Evolutionary conservation across 23 tunicate genomes (phyloP), one percentile per base, ranked within the genome.

Genomic region (Ascidia mentula): DNA sequence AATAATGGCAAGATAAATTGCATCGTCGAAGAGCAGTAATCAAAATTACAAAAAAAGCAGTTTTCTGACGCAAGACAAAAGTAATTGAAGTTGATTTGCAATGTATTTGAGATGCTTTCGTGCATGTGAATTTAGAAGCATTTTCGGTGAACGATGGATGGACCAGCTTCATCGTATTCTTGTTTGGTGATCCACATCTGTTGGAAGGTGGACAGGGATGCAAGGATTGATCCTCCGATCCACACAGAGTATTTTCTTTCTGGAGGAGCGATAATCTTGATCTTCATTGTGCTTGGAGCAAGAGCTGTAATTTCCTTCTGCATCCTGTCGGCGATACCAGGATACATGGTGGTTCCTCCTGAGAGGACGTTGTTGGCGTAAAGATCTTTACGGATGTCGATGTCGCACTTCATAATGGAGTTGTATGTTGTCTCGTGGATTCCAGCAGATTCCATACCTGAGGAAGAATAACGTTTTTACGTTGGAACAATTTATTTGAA

Each of bases 181-280:
- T 88, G 94, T 60, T 94, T 94, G 42, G 94, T 88, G 90, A 94
- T 94, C 97, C 97, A 92, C 97, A 92, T 92, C 80, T 92, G 97
- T 42, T 90, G 96, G 89, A 94, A 94, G 77, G 98, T 94, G 34
- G 98, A 94, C 37, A 94, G 87, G 42, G 98, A 94, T 0, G 98
- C 98, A 33, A 94, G 85, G 53, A 94, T 94, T 38, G 98, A 94
- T 34, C 98, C 98, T 69, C 98, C 98, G 82, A 94, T 94, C 98
- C 98, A 94, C 0, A 94, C 98, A 45, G 98, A 94, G 85, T 94
- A 94, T 72, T 94, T 94, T 35, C 98, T 78, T 73, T 94, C 98
- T 53, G 98, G 98, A 8, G 98, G 98, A 78, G 98, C 98, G 69
- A 94, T 89, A 85, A 94, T 94, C 80, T 94, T 94, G 79, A 94